Base-by-base conservation (phyloP, 2,113 vertebrate genomes). In the Neotragus moschatus region DNA sequence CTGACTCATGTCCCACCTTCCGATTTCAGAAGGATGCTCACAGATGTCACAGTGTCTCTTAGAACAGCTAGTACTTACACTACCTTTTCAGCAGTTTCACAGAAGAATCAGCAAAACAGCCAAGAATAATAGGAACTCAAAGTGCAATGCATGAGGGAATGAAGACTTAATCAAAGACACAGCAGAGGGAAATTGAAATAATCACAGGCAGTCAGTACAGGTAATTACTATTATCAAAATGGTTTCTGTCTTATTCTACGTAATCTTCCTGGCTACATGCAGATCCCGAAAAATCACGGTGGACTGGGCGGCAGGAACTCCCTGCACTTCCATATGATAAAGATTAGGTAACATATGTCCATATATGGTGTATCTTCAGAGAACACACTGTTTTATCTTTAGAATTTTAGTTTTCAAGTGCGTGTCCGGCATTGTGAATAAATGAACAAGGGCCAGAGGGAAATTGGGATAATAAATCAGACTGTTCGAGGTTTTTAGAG, bases 91-190 rank as follows among this genome's bases (percentile, higher is more conserved):
- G 36, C 9, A 70, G 30, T 26, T 47, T 58, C 80, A 70, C 25
- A 10, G 90, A 88, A 45, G 73, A 81, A 47, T 47, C 82, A 45
- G 89, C 55, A 95, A 43, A 94, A 30, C 63, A 39, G 82, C 58
- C 55, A 70, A 85, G 92, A 88, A 93, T 88, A 94, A 88, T 39
- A 77, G 90, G 75, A 81, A 53, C 55, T 39, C 49, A 10, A 45
- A 93, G 63, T 19, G 63, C 63, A 97, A 16, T 75, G 58, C 93
- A 82, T 85, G 56, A 88, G 84, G 87, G 86, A 92, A 61, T 19
- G 36, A 60, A 75, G 96, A 39, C 94, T 93, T 96, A 39, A 94
- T 97, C 97, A 96, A 93, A 94, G 94, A 53, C 84, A 77, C 43
- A 43, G 96, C 63, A 36, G 36, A 80, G 84, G 95, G 82, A 89